phyloP scores from a whole-genome alignment of 1,140 invertebrate genomes.

The Saccostrea echinata region DNA sequence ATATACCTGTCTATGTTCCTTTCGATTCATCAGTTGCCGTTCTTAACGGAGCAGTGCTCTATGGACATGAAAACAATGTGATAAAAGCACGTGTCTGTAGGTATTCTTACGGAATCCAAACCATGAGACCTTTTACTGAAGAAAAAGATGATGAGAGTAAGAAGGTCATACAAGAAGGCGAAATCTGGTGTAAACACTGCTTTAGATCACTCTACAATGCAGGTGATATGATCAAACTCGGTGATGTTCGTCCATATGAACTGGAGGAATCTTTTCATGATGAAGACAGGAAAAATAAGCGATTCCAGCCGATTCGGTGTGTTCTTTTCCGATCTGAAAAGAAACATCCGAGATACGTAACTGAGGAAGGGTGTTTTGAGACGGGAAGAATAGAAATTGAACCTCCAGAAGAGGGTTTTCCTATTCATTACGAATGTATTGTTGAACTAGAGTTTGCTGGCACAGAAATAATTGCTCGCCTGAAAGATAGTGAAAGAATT shows the following conservation, averaged over 20 bases:
- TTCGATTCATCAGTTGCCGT: not conserved
- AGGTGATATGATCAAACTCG: not conserved
- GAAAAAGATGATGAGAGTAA: not conserved
- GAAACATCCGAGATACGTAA: not conserved
- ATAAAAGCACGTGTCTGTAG: not conserved
- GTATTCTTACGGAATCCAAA: conserved; percentile 17
- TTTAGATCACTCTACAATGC: conserved; percentile 23
- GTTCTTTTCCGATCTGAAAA: not conserved
- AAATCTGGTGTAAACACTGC: conserved; percentile 18
- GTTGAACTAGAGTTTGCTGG: conserved; percentile 26
- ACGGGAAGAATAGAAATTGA: not conserved
- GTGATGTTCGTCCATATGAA: not conserved
- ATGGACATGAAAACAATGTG: conserved; percentile 34
- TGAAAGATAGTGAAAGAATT: not conserved
- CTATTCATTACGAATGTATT: conserved; percentile 5
- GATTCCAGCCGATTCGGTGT: not conserved
- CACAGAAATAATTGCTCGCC: conserved; percentile 40
- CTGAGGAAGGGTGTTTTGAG: not conserved
- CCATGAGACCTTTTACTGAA: conserved; percentile 22
- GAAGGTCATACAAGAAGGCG: not conserved
- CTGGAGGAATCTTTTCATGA: conserved; percentile 1
- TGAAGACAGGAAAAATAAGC: not conserved
- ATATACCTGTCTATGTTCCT: conserved; percentile 30
- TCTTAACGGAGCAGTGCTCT: not conserved
- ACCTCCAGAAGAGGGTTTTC: not conserved